phyloP scores from a whole-genome alignment of 2,888 invertebrate species.

The Blastobasis lacticolella region DNA sequence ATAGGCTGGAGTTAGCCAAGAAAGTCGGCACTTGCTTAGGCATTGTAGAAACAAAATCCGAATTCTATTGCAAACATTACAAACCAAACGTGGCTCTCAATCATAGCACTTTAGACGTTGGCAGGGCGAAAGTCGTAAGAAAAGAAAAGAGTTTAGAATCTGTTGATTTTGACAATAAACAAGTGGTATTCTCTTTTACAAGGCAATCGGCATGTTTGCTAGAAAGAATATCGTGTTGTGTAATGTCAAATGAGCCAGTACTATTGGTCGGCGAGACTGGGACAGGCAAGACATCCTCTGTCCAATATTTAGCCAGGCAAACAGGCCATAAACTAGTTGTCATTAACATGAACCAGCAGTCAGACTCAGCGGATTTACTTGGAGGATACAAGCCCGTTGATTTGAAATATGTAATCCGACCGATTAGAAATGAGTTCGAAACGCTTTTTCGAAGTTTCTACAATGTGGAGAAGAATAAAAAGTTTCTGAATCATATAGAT shows the following conservation, averaged over 20 bases:
- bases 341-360: constrained; percentile 99
- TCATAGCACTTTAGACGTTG: constrained; percentile 77
- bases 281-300: constrained; percentile 96
- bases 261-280: constrained; percentile 98
- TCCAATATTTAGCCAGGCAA: constrained; percentile 91
- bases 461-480: constrained; percentile 82
- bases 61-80: constrained; percentile 83
- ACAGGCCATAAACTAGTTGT: constrained; percentile 91
- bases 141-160: constrained; percentile 51
- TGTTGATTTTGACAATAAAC: constrained; percentile 51
- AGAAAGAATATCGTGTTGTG: constrained; percentile 91
- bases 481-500: constrained; percentile 87
- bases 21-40: constrained; percentile 88
- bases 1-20: constrained; percentile 79
- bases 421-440: constrained; percentile 89
- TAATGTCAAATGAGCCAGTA: constrained; percentile 89
- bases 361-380: constrained; percentile 95
- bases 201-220: constrained; percentile 85
- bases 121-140: constrained; percentile 76
- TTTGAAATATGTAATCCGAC: constrained; percentile 85
- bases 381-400: constrained; percentile 99
- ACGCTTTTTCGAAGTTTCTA: constrained; percentile 86
- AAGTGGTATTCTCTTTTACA: constrained; percentile 85
- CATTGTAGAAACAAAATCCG: constrained; percentile 85
- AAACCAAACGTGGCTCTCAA: constrained; percentile 83